phyloP scores from a whole-genome alignment of 2,113 vertebrate genomes.

The Syrrhaptes paradoxus region DNA sequence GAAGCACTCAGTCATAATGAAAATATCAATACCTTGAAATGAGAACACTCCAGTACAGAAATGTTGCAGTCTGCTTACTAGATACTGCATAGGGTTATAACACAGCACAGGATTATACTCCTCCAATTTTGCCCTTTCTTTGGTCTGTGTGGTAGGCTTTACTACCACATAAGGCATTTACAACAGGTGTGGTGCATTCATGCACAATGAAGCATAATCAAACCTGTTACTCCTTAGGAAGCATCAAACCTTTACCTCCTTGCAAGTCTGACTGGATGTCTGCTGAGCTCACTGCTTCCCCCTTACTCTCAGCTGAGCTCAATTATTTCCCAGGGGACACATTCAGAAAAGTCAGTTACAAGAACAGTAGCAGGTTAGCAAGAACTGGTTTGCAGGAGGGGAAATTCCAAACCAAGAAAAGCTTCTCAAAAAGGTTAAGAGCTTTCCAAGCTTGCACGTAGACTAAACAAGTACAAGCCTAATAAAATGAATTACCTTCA shows the following conservation, averaged over 20 bases:
- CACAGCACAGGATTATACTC: background rate
- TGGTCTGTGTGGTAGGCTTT: background rate
- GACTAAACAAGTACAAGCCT: constrained; percentile 31
- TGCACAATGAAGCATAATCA: background rate
- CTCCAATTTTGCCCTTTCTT: background rate
- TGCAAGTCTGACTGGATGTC: background rate
- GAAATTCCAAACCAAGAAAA: constrained; percentile 3
- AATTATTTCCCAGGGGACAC: constrained; percentile 27
- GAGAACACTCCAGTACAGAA: constrained; percentile 32
- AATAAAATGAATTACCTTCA: constrained; percentile 57
- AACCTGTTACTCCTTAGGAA: background rate
- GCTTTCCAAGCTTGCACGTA: constrained; percentile 30
- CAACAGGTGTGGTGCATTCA: background rate
- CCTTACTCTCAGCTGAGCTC: constrained; percentile 38
- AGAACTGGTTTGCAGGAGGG: constrained; percentile 8
- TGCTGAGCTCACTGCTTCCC: background rate
- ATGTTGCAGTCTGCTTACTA: background rate
- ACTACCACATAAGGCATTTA: background rate
- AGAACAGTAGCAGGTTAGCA: constrained; percentile 16
- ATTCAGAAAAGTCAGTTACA: constrained; percentile 2
- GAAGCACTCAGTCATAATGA: background rate
- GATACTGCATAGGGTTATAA: background rate
- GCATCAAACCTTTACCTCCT: background rate
- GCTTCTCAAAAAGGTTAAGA: constrained; percentile 44
- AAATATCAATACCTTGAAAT: constrained; percentile 52